Conservation (phyloP, 2,113 vertebrate genomes). For the Odocoileus virginianus region DNA sequence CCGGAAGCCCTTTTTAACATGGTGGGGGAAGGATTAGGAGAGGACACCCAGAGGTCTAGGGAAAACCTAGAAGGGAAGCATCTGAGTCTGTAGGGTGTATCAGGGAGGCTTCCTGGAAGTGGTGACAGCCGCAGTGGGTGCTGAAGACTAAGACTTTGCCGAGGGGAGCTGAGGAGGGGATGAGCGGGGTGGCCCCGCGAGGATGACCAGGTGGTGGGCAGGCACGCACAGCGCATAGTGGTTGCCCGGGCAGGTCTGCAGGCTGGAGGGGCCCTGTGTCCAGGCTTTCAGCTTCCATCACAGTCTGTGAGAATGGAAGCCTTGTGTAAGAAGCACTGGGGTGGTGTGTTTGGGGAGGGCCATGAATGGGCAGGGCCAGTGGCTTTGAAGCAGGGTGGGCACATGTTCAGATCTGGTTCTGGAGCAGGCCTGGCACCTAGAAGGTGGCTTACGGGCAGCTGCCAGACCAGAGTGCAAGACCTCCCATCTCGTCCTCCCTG, state of each 20-base stretch:
- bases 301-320: neutral
- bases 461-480: neutral
- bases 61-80: neutral
- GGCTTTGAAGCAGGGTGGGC: neutral
- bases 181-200: fast-evolving
- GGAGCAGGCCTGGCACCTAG: neutral
- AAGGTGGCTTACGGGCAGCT: too few relatives aligned
- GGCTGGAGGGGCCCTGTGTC: too few relatives aligned
- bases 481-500: neutral
- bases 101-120: neutral
- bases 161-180: neutral
- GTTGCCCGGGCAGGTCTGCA: fast-evolving
- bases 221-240: fast-evolving
- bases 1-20: fast-evolving
- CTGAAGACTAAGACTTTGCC: neutral
- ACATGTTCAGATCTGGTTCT: neutral
- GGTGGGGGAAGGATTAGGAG: fast-evolving
- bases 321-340: neutral
- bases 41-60: neutral
- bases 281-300: neutral
- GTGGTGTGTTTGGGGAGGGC: neutral
- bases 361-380: fast-evolving
- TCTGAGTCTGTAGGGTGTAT: neutral
- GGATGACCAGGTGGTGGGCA: fast-evolving
- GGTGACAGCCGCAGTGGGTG: neutral